Evolutionary conservation across 2,888 invertebrate species (phyloP), one percentile per base, ranked within the genome.

Genomic region (Steinernema carpocapsae): DNA sequence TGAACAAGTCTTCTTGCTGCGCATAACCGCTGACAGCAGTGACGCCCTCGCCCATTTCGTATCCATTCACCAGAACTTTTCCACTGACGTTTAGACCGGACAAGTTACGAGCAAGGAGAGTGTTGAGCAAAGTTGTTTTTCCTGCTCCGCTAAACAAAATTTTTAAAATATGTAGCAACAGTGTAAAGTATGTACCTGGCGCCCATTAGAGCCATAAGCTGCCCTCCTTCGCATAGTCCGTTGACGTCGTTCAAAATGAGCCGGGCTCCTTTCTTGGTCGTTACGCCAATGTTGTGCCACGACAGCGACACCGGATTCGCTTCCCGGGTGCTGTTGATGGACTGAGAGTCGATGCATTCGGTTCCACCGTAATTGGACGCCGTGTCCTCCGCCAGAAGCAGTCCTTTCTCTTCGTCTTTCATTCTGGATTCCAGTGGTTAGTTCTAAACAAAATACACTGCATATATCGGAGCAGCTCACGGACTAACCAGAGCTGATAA

Each of bases 111-210:
- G 78, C 74, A 0, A 82, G 94, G 78, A 97, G 88, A 0, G 94
- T 92, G 88, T 97, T 96, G 74, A 97, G 90, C 1, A 97, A 91
- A 0, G 95, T 96, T 0, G 96, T 95, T 90, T 97, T 97, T 1
- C 96, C 96, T 0, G 95, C 94, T 0, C 96, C 96, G 37, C 90
- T 90, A 76, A 24, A n/a, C n/a, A n/a, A n/a, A n/a, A n/a, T n/a
- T n/a, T n/a, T n/a, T n/a, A n/a, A n/a, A n/a, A n/a, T n/a, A n/a
- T n/a, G n/a, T n/a, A n/a, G n/a, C n/a, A n/a, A n/a, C n/a, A n/a
- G n/a, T n/a, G n/a, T n/a, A n/a, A n/a, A n/a, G n/a, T n/a, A n/a
- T n/a, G n/a, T n/a, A 77, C 75, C 77, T 76, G 12, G 76, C 72
- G 43, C 74, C 80, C 75, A n/a, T 76, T 76, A 56, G 72, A 46